Conservation (phyloP, 2,113 vertebrate genomes). For the Scomber scombrus region DNA sequence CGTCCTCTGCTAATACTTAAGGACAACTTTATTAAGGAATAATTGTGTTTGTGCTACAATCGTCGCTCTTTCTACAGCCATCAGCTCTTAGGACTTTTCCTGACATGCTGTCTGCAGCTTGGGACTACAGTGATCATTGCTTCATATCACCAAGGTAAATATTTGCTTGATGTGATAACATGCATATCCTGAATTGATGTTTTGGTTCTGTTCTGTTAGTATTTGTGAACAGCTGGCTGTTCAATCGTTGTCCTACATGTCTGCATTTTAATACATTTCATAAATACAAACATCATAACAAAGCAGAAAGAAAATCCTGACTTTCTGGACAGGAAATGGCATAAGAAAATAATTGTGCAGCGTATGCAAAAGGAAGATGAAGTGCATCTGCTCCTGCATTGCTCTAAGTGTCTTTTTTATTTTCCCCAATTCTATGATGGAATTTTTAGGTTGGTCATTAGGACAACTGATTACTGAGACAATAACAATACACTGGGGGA, state of each 20-base stretch:
- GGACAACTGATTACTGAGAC: neutral
- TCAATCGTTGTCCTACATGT: constrained; percentile 24
- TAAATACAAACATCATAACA: constrained; percentile 13
- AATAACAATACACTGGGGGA: neutral
- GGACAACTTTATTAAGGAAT: constrained; percentile 18
- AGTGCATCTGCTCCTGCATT: no score
- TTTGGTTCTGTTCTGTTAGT: constrained; percentile 20
- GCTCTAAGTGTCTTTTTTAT: no score
- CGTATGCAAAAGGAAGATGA: no score
- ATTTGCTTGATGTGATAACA: constrained; percentile 44
- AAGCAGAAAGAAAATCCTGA: neutral
- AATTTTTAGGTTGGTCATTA: neutral
- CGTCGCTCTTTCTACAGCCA: constrained; percentile 1
- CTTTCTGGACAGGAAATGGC: neutral
- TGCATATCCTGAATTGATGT: constrained; percentile 10
- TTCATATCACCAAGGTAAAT: constrained; percentile 60
- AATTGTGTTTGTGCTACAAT: neutral
- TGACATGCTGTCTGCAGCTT: constrained; percentile 32
- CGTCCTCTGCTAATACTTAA: constrained; percentile 22
- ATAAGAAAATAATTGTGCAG: neutral
- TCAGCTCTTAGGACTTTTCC: constrained; percentile 28
- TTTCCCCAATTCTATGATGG: no score
- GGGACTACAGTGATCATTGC: constrained; percentile 25
- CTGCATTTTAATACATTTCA: constrained; percentile 39
- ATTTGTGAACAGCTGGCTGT: constrained; percentile 31